phyloP scores from a whole-genome alignment of 1,140 invertebrate genomes.

The Zaprionus tsacasi region DNA sequence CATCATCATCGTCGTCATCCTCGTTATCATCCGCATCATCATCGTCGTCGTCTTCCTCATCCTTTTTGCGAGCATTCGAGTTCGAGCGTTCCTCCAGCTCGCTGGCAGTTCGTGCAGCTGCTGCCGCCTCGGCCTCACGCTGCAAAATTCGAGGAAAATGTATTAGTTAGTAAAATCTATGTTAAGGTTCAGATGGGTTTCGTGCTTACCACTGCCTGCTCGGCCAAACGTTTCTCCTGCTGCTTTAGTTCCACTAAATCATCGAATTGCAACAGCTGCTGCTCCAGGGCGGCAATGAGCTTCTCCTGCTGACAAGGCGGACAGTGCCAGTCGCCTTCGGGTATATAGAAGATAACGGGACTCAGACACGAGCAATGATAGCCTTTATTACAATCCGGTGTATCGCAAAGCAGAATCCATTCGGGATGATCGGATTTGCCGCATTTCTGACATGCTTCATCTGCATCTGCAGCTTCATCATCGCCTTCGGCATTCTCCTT shows the following conservation, averaged over 20 bases:
- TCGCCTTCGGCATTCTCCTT: slow-evolving; percentile 85
- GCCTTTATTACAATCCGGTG: slow-evolving; percentile 92
- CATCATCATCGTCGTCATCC: slow-evolving; percentile 46
- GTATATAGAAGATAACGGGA: slow-evolving; percentile 95
- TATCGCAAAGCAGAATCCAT: slow-evolving; percentile 97
- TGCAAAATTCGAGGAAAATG: not conserved
- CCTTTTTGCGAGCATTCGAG: slow-evolving; percentile 29
- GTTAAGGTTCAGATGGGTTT: not conserved
- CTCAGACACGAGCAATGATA: slow-evolving; percentile 97
- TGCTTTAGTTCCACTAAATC: slow-evolving; percentile 89
- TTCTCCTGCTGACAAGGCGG: slow-evolving; percentile 95
- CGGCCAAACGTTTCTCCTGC: slow-evolving; percentile 89
- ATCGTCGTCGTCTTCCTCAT: slow-evolving; percentile 47
- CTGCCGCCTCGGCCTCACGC: slow-evolving; percentile 36
- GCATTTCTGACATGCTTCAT: slow-evolving; percentile 94
- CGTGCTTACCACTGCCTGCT: slow-evolving; percentile 73
- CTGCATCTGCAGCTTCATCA: slow-evolving; percentile 83
- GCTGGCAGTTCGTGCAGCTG: slow-evolving; percentile 38
- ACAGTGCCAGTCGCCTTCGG: slow-evolving; percentile 98
- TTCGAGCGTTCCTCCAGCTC: slow-evolving; percentile 35
- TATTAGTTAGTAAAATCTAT: not conserved
- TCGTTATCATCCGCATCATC: slow-evolving; percentile 38
- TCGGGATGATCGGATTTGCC: slow-evolving; percentile 96
- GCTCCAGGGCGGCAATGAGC: slow-evolving; percentile 89
- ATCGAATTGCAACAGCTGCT: slow-evolving; percentile 87